Conservation (phyloP, 2,113 vertebrate genomes). For the Pollimyrus isidori region DNA sequence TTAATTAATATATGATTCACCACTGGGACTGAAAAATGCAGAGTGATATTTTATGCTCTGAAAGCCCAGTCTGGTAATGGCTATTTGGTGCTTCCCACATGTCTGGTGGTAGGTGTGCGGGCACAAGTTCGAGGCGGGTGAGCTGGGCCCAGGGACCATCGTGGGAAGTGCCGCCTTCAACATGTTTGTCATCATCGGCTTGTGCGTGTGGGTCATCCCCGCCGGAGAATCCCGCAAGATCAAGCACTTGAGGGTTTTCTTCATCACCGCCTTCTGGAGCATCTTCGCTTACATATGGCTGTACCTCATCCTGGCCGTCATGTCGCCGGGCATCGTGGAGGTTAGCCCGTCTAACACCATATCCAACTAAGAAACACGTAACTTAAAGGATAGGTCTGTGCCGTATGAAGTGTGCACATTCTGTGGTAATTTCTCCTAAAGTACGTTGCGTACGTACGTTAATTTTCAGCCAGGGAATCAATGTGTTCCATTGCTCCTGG, state of each 20-base stretch:
- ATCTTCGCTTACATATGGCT: slow-evolving; percentile 98
- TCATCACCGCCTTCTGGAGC: slow-evolving; percentile 94
- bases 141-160: slow-evolving; percentile 85
- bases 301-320: slow-evolving; percentile 85
- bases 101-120: slow-evolving; percentile 68
- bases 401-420: neutral
- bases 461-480: neutral
- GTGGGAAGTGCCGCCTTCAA: slow-evolving; percentile 95
- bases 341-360: slow-evolving; percentile 30
- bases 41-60: neutral
- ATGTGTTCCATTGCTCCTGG: neutral
- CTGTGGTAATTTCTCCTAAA: neutral
- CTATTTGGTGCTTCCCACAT: neutral
- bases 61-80: neutral
- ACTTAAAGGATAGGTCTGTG: neutral
- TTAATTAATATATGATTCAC: slow-evolving; percentile 1
- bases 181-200: slow-evolving; percentile 91
- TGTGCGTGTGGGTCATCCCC: slow-evolving; percentile 88
- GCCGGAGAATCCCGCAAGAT: slow-evolving; percentile 75
- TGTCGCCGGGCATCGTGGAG: slow-evolving; percentile 80
- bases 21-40: no score
- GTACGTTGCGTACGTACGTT: neutral
- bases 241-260: slow-evolving; percentile 92
- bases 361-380: neutral
- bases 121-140: slow-evolving; percentile 75